A percentile compares a stretch with the other conserved stretches of the same genome.
These are phyloP conservation scores for Oscheius sp. DNA, from an alignment of 2,888 invertebrate genomes.

Conservation along the genomic window DNA sequence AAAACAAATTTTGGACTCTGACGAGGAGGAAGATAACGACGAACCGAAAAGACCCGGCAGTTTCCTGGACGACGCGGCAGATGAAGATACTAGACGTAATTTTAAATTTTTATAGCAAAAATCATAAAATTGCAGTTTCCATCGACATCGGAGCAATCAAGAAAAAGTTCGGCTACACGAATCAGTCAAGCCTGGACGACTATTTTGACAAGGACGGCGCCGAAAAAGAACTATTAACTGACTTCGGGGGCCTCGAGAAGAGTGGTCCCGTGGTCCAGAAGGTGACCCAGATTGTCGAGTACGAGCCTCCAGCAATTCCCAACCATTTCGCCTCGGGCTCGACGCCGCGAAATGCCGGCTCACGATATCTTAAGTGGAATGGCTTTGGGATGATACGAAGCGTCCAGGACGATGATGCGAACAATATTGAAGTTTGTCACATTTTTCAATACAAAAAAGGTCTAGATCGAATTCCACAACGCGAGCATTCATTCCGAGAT, in stretches of 20 bases:
- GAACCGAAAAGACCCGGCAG: conserved; percentile 16
- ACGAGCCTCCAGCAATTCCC: conserved; percentile 77
- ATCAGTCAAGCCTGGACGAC: conserved; percentile 46
- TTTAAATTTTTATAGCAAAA: not conserved
- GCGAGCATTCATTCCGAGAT: conserved; percentile 88
- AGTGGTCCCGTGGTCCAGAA: conserved; percentile 22
- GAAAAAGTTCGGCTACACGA: conserved; percentile 44
- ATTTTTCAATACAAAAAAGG: no score
- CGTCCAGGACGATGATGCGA: conserved; percentile 83
- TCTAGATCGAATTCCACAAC: conserved; percentile 88
- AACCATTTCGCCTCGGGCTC: conserved; percentile 90
- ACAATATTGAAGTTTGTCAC: conserved; percentile 82
- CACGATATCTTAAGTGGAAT: conserved; percentile 83
- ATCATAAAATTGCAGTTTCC: conserved; percentile 48
- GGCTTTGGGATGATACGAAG: conserved; percentile 89
- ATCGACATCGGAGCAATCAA: conserved; percentile 59
- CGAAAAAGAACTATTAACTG: not conserved
- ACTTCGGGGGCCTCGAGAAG: not conserved
- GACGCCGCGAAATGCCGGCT: conserved; percentile 79
- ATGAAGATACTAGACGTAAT: conserved; percentile 35
- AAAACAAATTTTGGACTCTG: conserved; percentile 24
- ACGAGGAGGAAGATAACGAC: conserved; percentile 38
- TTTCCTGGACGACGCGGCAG: conserved; percentile 32
- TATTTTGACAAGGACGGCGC: conserved; percentile 24
- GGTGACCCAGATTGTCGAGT: conserved; percentile 30